Conservation (phyloP, 2,888 invertebrate genomes). For the Laspeyria flexula region DNA sequence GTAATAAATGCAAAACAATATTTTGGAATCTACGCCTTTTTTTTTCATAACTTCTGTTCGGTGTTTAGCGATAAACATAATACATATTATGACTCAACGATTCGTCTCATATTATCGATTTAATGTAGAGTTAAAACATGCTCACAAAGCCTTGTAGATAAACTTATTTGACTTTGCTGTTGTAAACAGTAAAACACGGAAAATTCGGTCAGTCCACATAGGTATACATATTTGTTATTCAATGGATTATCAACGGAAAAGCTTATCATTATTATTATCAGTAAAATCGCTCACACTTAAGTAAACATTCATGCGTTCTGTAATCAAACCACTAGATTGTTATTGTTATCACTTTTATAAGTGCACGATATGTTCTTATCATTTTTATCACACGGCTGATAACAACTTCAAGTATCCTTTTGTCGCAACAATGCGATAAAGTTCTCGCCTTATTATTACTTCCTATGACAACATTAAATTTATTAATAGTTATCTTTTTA, state of each 20-base stretch:
- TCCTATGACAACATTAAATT: constrained; percentile 33
- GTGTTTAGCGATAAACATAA: no score
- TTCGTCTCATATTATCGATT: no score
- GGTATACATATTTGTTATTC: constrained; percentile 16
- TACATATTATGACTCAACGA: no score
- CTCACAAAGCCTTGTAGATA: no score
- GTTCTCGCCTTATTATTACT: constrained; percentile 28
- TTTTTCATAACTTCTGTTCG: no score
- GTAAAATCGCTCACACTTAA: constrained; percentile 40
- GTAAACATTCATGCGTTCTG: constrained; percentile 46
- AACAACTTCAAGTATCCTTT: constrained; percentile 30
- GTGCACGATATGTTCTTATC: constrained; percentile 38
- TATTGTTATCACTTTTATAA: constrained; percentile 42
- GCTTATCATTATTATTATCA: constrained; percentile 40
- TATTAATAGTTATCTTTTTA: constrained; percentile 34
- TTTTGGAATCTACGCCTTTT: no score
- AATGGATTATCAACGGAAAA: constrained; percentile 29
- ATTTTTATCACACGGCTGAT: constrained; percentile 37
- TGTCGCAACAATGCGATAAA: constrained; percentile 41
- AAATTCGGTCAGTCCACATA: constrained; percentile 11
- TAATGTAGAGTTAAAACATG: no score
- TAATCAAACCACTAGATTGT: constrained; percentile 46
- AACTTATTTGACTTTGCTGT: no score
- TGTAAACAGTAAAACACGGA: no score
- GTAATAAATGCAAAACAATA: no score